Percentiles rank a stretch among this genome's conserved stretches.
phyloP scores from a whole-genome alignment of 1,140 invertebrate species.

The Heliconius nattereri region DNA sequence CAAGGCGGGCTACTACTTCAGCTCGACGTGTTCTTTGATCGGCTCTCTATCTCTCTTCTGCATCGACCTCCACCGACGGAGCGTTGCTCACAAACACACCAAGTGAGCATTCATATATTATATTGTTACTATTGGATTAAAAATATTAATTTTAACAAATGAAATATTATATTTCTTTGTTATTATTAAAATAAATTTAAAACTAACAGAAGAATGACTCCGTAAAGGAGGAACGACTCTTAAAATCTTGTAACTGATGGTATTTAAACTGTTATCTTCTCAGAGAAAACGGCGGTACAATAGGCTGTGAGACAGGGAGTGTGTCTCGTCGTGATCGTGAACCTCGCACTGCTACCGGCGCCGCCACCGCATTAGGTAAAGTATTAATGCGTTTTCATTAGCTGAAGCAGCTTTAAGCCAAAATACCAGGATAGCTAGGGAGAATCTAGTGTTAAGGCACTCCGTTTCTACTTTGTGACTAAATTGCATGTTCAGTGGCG shows the following conservation, averaged over 20 bases:
- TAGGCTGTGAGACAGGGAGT: slow-evolving; percentile 60
- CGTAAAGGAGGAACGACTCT: no score
- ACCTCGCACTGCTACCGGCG: slow-evolving; percentile 56
- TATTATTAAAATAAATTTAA: neutral
- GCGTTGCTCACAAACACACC: slow-evolving; percentile 86
- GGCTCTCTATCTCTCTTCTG: slow-evolving; percentile 90
- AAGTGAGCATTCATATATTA: slow-evolving; percentile 59
- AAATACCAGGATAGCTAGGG: neutral
- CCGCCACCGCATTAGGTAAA: slow-evolving; percentile 68
- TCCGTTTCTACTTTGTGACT: no score
- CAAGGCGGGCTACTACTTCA: slow-evolving; percentile 91
- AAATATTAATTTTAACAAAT: neutral
- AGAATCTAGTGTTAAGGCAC: no score
- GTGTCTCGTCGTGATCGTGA: slow-evolving; percentile 55
- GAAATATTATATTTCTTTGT: neutral
- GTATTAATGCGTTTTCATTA: neutral
- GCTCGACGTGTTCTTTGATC: slow-evolving; percentile 88
- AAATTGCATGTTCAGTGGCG: no score
- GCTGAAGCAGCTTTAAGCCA: neutral
- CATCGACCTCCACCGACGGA: slow-evolving; percentile 88
- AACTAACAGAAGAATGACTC: no score
- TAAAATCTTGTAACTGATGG: neutral
- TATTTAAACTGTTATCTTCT: slow-evolving; percentile 26
- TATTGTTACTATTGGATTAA: neutral
- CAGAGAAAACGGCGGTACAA: slow-evolving; percentile 72